Evolutionary conservation across 2,888 invertebrate species (phyloP).

Genomic region (Drosophila limbata): DNA sequence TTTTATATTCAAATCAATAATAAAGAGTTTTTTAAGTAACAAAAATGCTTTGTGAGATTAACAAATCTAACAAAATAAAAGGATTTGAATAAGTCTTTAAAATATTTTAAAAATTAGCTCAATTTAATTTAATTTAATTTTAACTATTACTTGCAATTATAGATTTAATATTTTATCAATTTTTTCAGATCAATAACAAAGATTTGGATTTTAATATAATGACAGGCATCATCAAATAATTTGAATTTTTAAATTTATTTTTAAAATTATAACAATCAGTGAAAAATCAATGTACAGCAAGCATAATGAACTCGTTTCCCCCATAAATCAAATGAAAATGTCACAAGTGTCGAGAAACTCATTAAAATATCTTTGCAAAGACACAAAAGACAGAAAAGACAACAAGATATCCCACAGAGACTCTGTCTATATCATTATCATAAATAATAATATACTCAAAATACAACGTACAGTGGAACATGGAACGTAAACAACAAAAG

Average conservation of each 20-base stretch:
- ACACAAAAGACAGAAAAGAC: conserved; percentile 21
- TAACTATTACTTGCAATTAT: too few relatives aligned
- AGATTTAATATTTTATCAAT: neutral
- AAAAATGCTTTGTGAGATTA: too few relatives aligned
- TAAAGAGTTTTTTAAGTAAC: too few relatives aligned
- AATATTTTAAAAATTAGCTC: too few relatives aligned
- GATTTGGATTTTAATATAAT: neutral
- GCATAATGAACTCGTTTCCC: conserved; percentile 34
- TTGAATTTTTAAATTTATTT: neutral
- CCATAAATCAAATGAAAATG: conserved; percentile 57
- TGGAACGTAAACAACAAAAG: conserved; percentile 40
- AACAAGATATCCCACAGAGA: conserved; percentile 30
- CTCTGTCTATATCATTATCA: conserved; percentile 30
- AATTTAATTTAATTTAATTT: too few relatives aligned
- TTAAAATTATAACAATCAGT: neutral
- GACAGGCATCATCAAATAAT: neutral
- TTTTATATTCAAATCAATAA: too few relatives aligned
- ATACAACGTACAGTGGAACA: conserved; percentile 5
- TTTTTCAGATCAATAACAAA: neutral
- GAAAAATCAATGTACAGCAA: neutral
- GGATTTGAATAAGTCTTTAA: too few relatives aligned
- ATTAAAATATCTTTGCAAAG: conserved; percentile 54
- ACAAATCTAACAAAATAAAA: too few relatives aligned
- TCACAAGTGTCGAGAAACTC: conserved; percentile 64
- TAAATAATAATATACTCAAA: conserved; percentile 34